These are phyloP conservation scores for Callyntrura guangdongensis DNA, from an alignment of 2,888 invertebrate species.

Conservation along the genomic window DNA sequence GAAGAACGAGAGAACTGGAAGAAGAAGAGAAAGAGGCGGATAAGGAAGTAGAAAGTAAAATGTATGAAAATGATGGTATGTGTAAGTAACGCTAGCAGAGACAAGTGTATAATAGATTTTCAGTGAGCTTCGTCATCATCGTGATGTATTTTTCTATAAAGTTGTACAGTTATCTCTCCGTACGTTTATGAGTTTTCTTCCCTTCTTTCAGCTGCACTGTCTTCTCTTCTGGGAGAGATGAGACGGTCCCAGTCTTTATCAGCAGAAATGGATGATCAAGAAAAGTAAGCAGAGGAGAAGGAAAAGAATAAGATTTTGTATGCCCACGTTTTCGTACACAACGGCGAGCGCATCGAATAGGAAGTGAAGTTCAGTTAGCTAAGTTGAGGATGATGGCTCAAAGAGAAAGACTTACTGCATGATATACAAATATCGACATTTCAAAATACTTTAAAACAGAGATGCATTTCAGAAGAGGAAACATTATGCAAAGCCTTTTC, in stretches of 20 bases:
- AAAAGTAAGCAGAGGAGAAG: constrained; percentile 15
- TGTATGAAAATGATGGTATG: constrained; percentile 36
- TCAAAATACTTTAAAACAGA: constrained; percentile 25
- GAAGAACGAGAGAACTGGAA: background rate
- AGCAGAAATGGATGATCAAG: constrained; percentile 38
- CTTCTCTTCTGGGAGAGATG: constrained; percentile 28
- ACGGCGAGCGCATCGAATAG: constrained; percentile 23
- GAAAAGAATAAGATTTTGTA: constrained; percentile 29
- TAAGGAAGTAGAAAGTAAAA: constrained; percentile 35
- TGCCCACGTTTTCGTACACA: constrained; percentile 32
- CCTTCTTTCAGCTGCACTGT: constrained; percentile 38
- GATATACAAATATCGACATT: constrained; percentile 59
- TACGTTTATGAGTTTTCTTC: constrained; percentile 59
- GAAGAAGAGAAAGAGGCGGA: constrained; percentile 39
- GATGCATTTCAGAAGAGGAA: constrained; percentile 52
- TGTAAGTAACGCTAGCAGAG: constrained; percentile 12
- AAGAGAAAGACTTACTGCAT: constrained; percentile 40
- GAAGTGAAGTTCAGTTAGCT: constrained; percentile 31
- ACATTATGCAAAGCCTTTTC: constrained; percentile 68
- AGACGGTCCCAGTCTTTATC: constrained; percentile 43
- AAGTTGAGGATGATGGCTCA: constrained; percentile 37
- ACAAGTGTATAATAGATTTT: constrained; percentile 74
- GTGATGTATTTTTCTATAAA: constrained; percentile 52
- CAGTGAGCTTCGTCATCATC: constrained; percentile 63
- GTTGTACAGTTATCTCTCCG: constrained; percentile 10